Evolutionary conservation across 2,113 vertebrate species (phyloP).

Genomic region (Myotis brandtii): DNA sequence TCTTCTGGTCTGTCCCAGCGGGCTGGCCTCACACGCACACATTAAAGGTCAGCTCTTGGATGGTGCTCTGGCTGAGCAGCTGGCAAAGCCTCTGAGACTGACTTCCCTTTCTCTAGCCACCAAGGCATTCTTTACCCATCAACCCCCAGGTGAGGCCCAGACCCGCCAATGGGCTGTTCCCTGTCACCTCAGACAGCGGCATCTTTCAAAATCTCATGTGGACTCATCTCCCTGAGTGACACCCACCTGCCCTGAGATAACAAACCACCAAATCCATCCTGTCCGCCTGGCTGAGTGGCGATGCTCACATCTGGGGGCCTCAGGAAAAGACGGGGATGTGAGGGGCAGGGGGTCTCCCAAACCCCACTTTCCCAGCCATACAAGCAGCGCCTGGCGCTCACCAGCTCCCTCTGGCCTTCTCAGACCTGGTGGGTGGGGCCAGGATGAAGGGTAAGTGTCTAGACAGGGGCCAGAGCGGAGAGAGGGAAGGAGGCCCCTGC

Average conservation of each 20-base stretch:
- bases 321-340: background rate
- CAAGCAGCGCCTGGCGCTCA: background rate
- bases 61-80: slow-evolving; percentile 52
- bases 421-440: background rate
- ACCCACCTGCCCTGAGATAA: background rate
- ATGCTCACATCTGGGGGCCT: background rate
- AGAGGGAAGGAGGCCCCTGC: background rate
- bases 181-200: slow-evolving; percentile 54
- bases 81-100: slow-evolving; percentile 52
- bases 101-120: slow-evolving; percentile 51
- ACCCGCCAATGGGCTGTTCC: background rate
- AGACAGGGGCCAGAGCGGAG: background rate
- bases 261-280: background rate
- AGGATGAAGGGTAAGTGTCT: background rate
- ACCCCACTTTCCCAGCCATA: background rate
- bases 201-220: slow-evolving; percentile 58
- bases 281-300: background rate
- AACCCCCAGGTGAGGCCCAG: slow-evolving; percentile 31
- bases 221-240: slow-evolving; percentile 17
- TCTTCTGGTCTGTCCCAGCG: slow-evolving; percentile 72
- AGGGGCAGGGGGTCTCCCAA: background rate
- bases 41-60: slow-evolving; percentile 79
- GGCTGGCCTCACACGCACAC: background rate
- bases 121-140: slow-evolving; percentile 52
- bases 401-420: background rate